These are phyloP conservation scores for Monoplex corrugatus DNA, from an alignment of 2,888 invertebrate species.

Conservation along the genomic window DNA sequence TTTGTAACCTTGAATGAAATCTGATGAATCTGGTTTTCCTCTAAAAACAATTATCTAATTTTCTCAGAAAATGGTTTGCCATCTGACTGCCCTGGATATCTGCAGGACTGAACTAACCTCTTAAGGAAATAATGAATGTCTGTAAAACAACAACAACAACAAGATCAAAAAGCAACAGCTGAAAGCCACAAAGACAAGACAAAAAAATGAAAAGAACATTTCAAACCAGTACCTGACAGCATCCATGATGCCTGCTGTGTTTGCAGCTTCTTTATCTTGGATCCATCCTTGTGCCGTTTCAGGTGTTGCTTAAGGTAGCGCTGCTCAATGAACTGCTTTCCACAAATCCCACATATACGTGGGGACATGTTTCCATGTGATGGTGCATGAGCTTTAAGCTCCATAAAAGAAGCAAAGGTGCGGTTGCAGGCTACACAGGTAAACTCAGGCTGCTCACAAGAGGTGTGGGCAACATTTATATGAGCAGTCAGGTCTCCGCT, in stretches of 20 bases:
- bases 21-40: too few species aligned
- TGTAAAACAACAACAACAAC: too few species aligned
- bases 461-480: not conserved
- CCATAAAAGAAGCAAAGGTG: conserved; percentile 44
- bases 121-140: too few species aligned
- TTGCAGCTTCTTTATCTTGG: conserved; percentile 28
- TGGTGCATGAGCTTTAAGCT: conserved; percentile 55
- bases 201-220: too few species aligned
- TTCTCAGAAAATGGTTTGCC: too few species aligned
- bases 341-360: conserved; percentile 60
- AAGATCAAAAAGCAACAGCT: too few species aligned
- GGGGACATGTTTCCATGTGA: conserved; percentile 54
- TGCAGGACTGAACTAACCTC: too few species aligned
- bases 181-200: too few species aligned
- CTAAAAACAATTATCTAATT: too few species aligned
- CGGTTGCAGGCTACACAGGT: conserved; percentile 48
- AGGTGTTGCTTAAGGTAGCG: conserved; percentile 59
- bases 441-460: not conserved
- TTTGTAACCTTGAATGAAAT: too few species aligned
- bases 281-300: conserved; percentile 55
- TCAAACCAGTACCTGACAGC: not conserved
- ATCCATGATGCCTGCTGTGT: not conserved
- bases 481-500: conserved; percentile 29
- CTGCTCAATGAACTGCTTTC: conserved; percentile 60
- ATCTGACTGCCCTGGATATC: too few species aligned